Base-by-base conservation (phyloP, 2,888 invertebrate genomes). In the Ashinkailepas kermadecensis region DNA sequence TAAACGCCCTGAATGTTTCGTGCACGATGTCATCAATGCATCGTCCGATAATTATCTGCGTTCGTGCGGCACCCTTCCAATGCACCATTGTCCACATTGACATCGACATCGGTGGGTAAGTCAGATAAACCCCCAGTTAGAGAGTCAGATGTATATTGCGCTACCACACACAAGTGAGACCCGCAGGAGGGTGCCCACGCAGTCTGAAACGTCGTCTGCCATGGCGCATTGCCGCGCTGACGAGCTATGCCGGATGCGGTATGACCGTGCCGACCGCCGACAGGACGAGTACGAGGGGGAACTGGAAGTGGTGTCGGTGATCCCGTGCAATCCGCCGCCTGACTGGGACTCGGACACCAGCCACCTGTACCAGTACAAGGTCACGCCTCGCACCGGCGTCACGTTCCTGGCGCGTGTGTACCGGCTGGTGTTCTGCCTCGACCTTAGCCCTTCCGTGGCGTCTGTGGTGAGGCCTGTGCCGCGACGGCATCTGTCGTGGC, bases 361-460 rank as follows among this genome's bases (percentile, higher is more conserved):
- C 84, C 87, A 89, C 85, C 84, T 86, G 70, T 86, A 86, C 82
- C 84, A 84, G 82, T 87, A 86, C 83, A 81, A 81, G 39, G 88
- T 92, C 82, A 89, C 90, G 39, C 88, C 90, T 67, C 87, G 89
- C 58, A 91, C 92, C 78, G 88, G 89, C 83, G 88, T 93, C 64
- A 91, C 91, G 85, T 93, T 93, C 87, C 87, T 94, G 70, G 91
- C 93, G 39, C 90, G 91, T 84, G 90, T 90, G 83, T 94, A 94
- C 86, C 89, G 92, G 84, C 90, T 93, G 84, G 93, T 92, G 80
- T 93, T 92, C 86, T 92, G 93, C 85, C 88, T 94, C 83, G 94
- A 94, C 87, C 90, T 94, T 86, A 93, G 93, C 86, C 93, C 94
- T 15, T 94, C 94, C 3, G 89, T 92, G 82, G 91, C 92, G 80